Evolutionary conservation across 2,797 vertebrate species (phyloP).

Genomic region (Diplodus puntazzo): DNA sequence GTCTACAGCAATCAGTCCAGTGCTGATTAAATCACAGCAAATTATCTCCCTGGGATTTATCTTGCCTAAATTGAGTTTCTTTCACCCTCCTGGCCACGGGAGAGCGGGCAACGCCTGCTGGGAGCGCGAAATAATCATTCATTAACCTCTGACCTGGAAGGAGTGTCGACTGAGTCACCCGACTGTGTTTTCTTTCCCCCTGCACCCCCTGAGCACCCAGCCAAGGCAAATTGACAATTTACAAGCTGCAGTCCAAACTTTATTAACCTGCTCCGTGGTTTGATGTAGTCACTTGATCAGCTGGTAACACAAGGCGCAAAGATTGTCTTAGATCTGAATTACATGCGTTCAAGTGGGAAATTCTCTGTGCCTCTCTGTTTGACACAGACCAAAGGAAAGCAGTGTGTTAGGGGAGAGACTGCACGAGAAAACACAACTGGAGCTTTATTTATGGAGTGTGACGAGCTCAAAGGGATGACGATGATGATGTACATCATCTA

Average conservation of each 20-base stretch:
- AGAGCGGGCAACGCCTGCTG: conserved; percentile 81
- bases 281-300: conserved; percentile 69
- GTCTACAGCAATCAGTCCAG: conserved; percentile 74
- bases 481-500: conserved; percentile 58
- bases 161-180: conserved; percentile 76
- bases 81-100: conserved; percentile 77
- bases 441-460: conserved; percentile 63
- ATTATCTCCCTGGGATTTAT: conserved; percentile 82
- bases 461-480: conserved; percentile 63
- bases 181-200: conserved; percentile 36
- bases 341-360: conserved; percentile 15
- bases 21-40: conserved; percentile 81
- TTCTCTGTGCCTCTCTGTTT: conserved; percentile 6
- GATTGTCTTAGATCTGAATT: conserved; percentile 32
- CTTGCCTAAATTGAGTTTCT: conserved; percentile 82
- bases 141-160: conserved; percentile 86
- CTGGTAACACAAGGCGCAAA: conserved; percentile 45
- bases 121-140: conserved; percentile 85
- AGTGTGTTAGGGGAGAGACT: conserved; percentile 13
- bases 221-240: conserved; percentile 75
- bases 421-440: conserved; percentile 58
- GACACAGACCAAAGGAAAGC: conserved; percentile 28
- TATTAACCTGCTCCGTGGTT: conserved; percentile 72
- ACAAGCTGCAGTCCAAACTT: conserved; percentile 67
- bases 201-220: conserved; percentile 42